Evolutionary conservation across 2,113 vertebrate genomes (phyloP), one percentile per base, ranked within the genome.

Genomic region (Anoura caudifer): DNA sequence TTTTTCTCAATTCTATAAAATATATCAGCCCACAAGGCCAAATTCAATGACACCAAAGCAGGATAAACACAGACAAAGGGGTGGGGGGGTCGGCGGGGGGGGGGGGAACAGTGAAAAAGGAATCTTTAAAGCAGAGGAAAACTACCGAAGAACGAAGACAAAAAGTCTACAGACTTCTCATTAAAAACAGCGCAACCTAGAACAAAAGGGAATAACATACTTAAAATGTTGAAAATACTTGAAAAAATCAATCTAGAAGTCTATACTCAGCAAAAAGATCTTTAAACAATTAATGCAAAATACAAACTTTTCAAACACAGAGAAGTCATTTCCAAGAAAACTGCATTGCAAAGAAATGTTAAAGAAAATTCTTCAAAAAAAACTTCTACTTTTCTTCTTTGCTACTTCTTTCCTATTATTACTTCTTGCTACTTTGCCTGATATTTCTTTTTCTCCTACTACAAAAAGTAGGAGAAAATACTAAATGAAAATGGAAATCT

Each of bases 251-350:
- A 67, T 24, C 10, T 11, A 70, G 47, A 65, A 84, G 73, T 95
- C 54, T 65, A 79, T 59, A 73, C 43, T 88, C 63, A 79, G 36
- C 67, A 92, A 96, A 96, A 81, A 45, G 54, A 43, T 86, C n/a
- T 95, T 38, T 17, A 16, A 82, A 82, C 19, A 93, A 76, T 36
- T 20, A 70, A 28, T 11, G n/a, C 20, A 26, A 86, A 86, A 59
- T n/a, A 73, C 1, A 89, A 24, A 45, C 24, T 54, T 96, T 83
- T 90, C 24, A 88, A 61, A 3, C 24, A 69, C 28, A 73, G 82
- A 91, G 41, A 92, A 73, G 59, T 83, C 33, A 88, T 67, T 94
- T 85, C 56, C 24, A 95, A 52, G 31, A 86, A 94, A 77, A 2
- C 3, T 67, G 4, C 17, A 73, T 2, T 67, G 1, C 2, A 75